phyloP scores from a whole-genome alignment of 1,140 invertebrate genomes.

The Pogonomyrmex californicus region DNA sequence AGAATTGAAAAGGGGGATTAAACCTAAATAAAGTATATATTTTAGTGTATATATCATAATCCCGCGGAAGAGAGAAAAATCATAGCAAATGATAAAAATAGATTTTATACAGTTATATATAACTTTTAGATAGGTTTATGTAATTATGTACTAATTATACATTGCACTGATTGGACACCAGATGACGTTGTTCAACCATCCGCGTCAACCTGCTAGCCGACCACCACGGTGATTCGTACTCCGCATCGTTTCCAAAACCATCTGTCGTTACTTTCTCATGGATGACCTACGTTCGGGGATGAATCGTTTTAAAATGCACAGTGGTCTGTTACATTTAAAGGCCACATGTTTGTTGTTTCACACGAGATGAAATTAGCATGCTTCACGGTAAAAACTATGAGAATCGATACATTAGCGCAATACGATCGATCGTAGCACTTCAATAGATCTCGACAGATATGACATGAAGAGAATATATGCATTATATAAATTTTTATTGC shows the following conservation, averaged over 20 bases:
- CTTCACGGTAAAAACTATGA: background rate
- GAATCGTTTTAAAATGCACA: conserved; percentile 78
- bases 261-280: conserved; percentile 85
- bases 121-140: background rate
- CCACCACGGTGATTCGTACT: conserved; percentile 79
- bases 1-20: background rate
- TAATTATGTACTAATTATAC: background rate
- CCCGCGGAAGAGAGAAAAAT: background rate
- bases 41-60: background rate
- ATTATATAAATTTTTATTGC: background rate
- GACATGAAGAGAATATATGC: background rate
- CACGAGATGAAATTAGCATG: conserved; percentile 78
- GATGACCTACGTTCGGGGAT: conserved; percentile 70
- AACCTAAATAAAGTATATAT: background rate
- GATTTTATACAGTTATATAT: background rate
- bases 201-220: conserved; percentile 81
- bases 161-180: conserved; percentile 77
- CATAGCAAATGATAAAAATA: background rate
- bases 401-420: background rate
- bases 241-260: conserved; percentile 75
- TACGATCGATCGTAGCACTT: background rate
- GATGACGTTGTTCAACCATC: conserved; percentile 72
- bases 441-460: background rate
- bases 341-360: conserved; percentile 84
- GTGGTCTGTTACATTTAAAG: conserved; percentile 78